Conservation (phyloP, 1,140 invertebrate species). For the Fopius arisanus region DNA sequence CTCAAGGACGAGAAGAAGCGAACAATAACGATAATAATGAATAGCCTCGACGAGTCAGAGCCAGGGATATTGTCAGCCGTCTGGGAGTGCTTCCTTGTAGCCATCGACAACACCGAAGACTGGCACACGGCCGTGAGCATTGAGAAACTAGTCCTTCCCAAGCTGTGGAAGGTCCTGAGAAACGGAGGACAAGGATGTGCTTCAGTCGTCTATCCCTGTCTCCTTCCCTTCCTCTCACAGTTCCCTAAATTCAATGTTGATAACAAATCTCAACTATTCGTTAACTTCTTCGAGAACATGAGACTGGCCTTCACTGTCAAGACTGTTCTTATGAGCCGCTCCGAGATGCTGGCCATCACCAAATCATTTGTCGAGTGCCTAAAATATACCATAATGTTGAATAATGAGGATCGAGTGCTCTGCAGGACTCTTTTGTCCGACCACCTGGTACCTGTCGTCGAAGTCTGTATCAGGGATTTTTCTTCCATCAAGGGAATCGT, state of each 20-base stretch:
- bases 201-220: constrained; percentile 73
- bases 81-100: constrained; percentile 75
- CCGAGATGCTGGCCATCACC: constrained; percentile 70
- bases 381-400: constrained; percentile 67
- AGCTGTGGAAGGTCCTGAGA: constrained; percentile 73
- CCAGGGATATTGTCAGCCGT: constrained; percentile 70
- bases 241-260: constrained; percentile 68
- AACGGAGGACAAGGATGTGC: constrained; percentile 77
- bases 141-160: constrained; percentile 75
- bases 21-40: constrained; percentile 70
- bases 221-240: constrained; percentile 78
- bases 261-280: constrained; percentile 67
- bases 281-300: constrained; percentile 75
- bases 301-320: constrained; percentile 67
- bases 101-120: constrained; percentile 69
- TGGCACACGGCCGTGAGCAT: constrained; percentile 75
- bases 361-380: constrained; percentile 76
- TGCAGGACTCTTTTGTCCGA: constrained; percentile 54
- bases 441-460: constrained; percentile 63
- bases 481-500: constrained; percentile 56
- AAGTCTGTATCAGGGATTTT: constrained; percentile 58
- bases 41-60: constrained; percentile 77
- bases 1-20: constrained; percentile 66
- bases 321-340: constrained; percentile 64
- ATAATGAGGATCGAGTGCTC: constrained; percentile 55